Conservation (phyloP, 2,888 invertebrate species). For the Carpatolechia fugitivella region DNA sequence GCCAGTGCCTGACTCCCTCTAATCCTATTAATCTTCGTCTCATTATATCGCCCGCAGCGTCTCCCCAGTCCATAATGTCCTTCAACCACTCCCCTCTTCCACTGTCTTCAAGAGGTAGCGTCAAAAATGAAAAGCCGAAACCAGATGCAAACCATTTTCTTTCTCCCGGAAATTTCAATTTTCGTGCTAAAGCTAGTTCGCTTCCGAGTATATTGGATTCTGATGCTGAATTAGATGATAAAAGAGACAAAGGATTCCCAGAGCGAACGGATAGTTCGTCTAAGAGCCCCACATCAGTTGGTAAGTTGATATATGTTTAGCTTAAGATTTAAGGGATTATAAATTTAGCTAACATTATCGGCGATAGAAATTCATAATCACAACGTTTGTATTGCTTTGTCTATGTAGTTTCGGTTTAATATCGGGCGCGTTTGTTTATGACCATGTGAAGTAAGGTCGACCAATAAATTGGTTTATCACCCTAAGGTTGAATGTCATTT, state of each 20-base stretch:
- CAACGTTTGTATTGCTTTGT: conserved; percentile 25
- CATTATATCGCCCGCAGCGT: conserved; percentile 81
- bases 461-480: too few species aligned
- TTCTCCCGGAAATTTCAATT: conserved; percentile 80
- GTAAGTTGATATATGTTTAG: conserved; percentile 53
- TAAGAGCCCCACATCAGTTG: conserved; percentile 84
- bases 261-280: conserved; percentile 72
- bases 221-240: conserved; percentile 82
- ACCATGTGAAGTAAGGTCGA: conserved; percentile 24
- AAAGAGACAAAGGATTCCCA: conserved; percentile 66
- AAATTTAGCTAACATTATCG: conserved; percentile 21
- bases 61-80: conserved; percentile 63
- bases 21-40: conserved; percentile 77
- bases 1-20: conserved; percentile 60
- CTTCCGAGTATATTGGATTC: conserved; percentile 90
- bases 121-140: conserved; percentile 35
- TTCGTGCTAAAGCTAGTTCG: conserved; percentile 84
- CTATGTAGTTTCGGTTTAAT: conserved; percentile 15
- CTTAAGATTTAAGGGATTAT: conserved; percentile 11
- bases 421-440: conserved; percentile 32
- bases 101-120: conserved; percentile 41
- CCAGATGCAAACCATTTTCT: conserved; percentile 74
- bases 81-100: conserved; percentile 55
- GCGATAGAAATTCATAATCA: conserved; percentile 21
- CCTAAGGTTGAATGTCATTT: too few species aligned